A percentile compares a stretch with the other conserved stretches of the same genome.
phyloP scores from a whole-genome alignment of 2,888 invertebrate species.

The Pachycephus smyrnensis region DNA sequence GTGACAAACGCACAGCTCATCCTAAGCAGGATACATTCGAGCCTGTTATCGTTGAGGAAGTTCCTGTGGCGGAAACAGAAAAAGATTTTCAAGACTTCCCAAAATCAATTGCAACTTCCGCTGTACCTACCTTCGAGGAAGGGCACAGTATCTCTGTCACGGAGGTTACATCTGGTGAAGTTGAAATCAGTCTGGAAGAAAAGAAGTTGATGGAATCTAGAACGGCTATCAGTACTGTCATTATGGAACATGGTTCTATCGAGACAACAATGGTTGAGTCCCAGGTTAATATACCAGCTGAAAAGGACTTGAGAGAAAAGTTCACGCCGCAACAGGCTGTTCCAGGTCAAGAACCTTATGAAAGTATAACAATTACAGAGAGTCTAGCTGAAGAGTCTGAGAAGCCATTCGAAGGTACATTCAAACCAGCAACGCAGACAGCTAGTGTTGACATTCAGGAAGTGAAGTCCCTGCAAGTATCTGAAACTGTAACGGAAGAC shows the following conservation, averaged over 20 bases:
- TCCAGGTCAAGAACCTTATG: slow-evolving; percentile 67
- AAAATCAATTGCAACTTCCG: slow-evolving; percentile 49
- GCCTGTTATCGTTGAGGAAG: slow-evolving; percentile 52
- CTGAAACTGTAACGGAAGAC: slow-evolving; percentile 60
- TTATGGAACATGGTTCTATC: slow-evolving; percentile 47
- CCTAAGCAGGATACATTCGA: slow-evolving; percentile 51
- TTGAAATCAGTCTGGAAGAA: slow-evolving; percentile 69
- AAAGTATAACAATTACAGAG: slow-evolving; percentile 71
- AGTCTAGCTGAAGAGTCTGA: slow-evolving; percentile 65
- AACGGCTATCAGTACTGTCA: slow-evolving; percentile 53
- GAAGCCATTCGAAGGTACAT: slow-evolving; percentile 58
- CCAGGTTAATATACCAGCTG: slow-evolving; percentile 51
- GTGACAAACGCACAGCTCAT: slow-evolving; percentile 46
- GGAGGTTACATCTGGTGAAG: slow-evolving; percentile 70
- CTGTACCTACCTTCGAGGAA: slow-evolving; percentile 60
- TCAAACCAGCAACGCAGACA: slow-evolving; percentile 61
- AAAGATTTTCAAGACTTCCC: slow-evolving; percentile 46
- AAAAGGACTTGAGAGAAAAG: slow-evolving; percentile 40
- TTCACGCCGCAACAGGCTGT: slow-evolving; percentile 65
- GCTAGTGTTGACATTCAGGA: slow-evolving; percentile 67
- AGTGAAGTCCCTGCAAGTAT: slow-evolving; percentile 60
- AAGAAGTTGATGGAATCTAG: slow-evolving; percentile 53
- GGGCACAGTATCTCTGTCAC: slow-evolving; percentile 72
- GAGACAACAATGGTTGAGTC: slow-evolving; percentile 58
- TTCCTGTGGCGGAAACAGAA: slow-evolving; percentile 53